Percentiles rank a stretch among this genome's conserved stretches.
These are phyloP conservation scores for Monodelphis domestica DNA, from an alignment of 2,797 vertebrate genomes.

Conservation along the genomic window DNA sequence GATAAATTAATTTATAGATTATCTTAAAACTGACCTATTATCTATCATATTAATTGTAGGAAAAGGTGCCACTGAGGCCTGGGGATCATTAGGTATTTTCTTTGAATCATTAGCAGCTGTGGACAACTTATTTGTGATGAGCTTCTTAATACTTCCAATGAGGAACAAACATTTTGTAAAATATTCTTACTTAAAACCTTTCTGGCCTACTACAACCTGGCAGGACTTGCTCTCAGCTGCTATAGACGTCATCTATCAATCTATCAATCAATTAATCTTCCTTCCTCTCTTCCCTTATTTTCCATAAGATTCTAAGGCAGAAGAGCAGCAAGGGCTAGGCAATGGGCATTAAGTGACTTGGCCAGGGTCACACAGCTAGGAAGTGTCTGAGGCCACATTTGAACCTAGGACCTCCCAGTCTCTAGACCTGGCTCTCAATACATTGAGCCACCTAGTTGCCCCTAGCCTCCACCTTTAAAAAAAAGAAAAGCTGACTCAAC, in stretches of 20 bases:
- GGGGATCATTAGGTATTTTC: background rate
- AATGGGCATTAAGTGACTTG: too few species aligned
- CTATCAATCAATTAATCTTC: too few species aligned
- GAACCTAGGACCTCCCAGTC: too few species aligned
- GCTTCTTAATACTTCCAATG: background rate
- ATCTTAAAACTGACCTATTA: background rate
- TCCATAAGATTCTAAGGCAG: too few species aligned
- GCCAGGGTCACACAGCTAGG: too few species aligned
- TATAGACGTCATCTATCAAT: too few species aligned
- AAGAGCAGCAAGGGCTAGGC: too few species aligned
- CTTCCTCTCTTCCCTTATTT: too few species aligned
- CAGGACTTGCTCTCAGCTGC: background rate
- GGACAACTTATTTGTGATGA: background rate
- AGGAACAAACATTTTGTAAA: background rate
- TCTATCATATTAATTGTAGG: background rate
- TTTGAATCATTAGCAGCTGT: background rate
- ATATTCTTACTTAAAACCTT: background rate
- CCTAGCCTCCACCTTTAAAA: background rate
- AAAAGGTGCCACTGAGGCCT: background rate
- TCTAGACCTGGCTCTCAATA: too few species aligned
- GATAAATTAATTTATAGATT: background rate
- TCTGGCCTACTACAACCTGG: background rate
- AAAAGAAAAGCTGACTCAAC: background rate
- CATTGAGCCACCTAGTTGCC: too few species aligned
- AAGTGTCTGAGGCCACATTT: too few species aligned